Base-by-base conservation (phyloP, 64 coral and sea anemone species). In the Montipora foliosa region DNA sequence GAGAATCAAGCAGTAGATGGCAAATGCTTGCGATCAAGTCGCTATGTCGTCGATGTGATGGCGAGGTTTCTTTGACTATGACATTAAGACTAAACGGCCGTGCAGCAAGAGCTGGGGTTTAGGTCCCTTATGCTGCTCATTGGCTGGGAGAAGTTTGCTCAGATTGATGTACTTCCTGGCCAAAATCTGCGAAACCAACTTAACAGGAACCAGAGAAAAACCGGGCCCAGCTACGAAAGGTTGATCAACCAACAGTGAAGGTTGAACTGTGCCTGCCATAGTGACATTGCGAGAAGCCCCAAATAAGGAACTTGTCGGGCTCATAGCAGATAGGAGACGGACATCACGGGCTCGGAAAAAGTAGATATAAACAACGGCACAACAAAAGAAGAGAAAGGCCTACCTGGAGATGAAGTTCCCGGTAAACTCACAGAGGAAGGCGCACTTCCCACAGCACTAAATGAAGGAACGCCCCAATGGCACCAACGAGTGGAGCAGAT, bases 181-280 rank as follows among this genome's bases (percentile, higher is more conserved):
- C 1, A 47, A 5, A 49, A 72, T 71, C 19, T 87, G 59, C 24
- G 4, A 16, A 8, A 87, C 62, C 7, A 87, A 14, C 66, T 72
- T 68, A 8, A 59, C 12, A 1, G 83, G 83, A 20, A 86, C 17
- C 2, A 62, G 82, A 17, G 62, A 86, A 86, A 86, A 86, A 67
- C 64, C 29, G 37, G 82, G 82, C 16, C 79, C 79, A 19, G 61
- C 79, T 0, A 82, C 50, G 29, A 82, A 82, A 2, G 16, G 49
- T n/a, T 82, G 50, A 62, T 82, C 79, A 3, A 82, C 3, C 19
- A 48, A 24, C 75, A 22, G 61, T 13, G 61, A 66, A 66, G 75
- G 0, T 12, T 44, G 13, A 22, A 47, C 6, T 22, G 75, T 1
- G 22, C 7, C 25, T 0, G 8, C 4, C 25, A 10, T 3, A 37